Evolutionary conservation across 1,140 invertebrate genomes (phyloP).

Genomic region (Phthorimaea operculella): DNA sequence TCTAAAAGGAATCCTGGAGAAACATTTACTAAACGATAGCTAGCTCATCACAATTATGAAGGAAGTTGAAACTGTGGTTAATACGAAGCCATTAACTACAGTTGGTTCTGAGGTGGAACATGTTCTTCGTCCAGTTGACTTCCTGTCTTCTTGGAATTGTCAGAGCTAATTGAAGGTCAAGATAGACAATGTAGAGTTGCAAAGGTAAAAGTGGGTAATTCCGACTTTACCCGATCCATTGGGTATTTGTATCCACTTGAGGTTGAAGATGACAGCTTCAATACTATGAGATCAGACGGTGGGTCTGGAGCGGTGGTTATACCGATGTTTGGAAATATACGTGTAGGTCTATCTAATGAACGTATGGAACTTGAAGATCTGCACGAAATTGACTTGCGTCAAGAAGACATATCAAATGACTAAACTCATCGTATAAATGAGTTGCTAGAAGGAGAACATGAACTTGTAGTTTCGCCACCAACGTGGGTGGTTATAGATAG

Average conservation of each 20-base stretch:
- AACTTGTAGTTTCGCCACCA: too few relatives aligned
- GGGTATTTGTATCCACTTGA: constrained; percentile 26
- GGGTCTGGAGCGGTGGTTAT: too few relatives aligned
- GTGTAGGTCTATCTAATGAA: too few relatives aligned
- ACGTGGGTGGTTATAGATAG: too few relatives aligned
- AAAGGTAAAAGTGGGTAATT: constrained; percentile 4
- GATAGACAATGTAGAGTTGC: constrained; percentile 7
- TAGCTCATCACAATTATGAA: constrained; percentile 8
- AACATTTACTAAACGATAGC: constrained; percentile 5
- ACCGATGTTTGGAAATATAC: too few relatives aligned
- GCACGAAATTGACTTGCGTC: too few relatives aligned
- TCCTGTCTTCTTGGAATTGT: constrained; percentile 5
- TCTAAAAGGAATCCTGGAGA: constrained; percentile 10
- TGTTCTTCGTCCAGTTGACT: constrained; percentile 7
- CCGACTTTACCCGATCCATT: background rate
- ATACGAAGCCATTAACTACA: constrained; percentile 7
- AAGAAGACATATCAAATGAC: too few relatives aligned
- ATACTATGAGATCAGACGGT: too few relatives aligned
- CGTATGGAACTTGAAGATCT: too few relatives aligned
- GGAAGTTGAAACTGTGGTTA: constrained; percentile 10
- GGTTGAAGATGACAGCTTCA: constrained; percentile 25
- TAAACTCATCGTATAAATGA: too few relatives aligned
- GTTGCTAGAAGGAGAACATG: too few relatives aligned
- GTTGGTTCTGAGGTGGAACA: constrained; percentile 7
- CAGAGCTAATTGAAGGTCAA: background rate